Evolutionary conservation across 2,797 vertebrate species (phyloP).

Genomic region (Brachyalestes nurse): DNA sequence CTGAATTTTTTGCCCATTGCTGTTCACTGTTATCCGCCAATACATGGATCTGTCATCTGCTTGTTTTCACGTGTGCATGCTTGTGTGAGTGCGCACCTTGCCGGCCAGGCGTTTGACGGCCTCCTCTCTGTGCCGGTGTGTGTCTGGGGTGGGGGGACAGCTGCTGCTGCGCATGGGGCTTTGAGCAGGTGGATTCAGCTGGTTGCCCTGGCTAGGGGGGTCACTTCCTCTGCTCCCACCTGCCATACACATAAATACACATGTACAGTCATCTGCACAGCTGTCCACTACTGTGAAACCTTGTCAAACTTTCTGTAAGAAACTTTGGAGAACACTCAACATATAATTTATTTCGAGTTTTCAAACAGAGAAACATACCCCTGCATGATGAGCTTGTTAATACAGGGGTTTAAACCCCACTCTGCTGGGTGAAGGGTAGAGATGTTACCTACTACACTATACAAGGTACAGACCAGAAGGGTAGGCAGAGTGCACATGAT

Average conservation of each 20-base stretch:
- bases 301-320: neutral
- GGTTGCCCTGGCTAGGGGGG: slow-evolving; percentile 75
- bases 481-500: too few species aligned
- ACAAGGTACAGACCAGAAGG: too few species aligned
- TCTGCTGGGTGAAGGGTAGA: too few species aligned
- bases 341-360: too few species aligned
- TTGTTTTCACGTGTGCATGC: neutral
- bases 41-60: neutral
- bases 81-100: slow-evolving; percentile 80
- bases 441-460: too few species aligned
- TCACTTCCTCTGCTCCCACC: slow-evolving; percentile 81
- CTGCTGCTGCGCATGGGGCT: slow-evolving; percentile 64
- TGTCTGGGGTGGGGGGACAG: slow-evolving; percentile 71
- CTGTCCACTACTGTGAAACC: neutral
- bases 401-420: too few species aligned
- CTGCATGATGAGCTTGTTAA: too few species aligned
- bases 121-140: slow-evolving; percentile 77
- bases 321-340: too few species aligned
- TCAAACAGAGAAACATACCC: too few species aligned
- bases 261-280: neutral
- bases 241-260: slow-evolving; percentile 61
- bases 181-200: slow-evolving; percentile 64
- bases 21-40: neutral
- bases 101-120: slow-evolving; percentile 86
- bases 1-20: neutral